phyloP scores from a whole-genome alignment of 2,113 vertebrate species.

The Colinus virginianus region DNA sequence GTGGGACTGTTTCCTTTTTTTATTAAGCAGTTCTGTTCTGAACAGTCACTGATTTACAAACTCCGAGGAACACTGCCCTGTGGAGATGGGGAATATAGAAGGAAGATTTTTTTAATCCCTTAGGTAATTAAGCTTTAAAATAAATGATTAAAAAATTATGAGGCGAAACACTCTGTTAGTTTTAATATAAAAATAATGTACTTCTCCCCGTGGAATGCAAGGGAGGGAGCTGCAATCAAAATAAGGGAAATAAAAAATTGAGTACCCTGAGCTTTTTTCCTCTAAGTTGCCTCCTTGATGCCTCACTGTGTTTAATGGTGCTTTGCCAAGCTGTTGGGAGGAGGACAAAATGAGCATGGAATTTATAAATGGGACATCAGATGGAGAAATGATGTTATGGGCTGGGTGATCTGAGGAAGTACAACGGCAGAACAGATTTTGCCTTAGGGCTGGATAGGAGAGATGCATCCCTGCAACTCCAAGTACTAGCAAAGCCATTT shows the following conservation, averaged over 20 bases:
- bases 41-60: not conserved
- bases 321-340: conserved; percentile 24
- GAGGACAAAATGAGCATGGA: not conserved
- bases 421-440: not conserved
- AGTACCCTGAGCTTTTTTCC: not conserved
- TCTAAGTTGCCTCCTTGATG: not conserved
- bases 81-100: not conserved
- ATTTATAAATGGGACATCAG: not conserved
- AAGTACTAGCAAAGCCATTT: not conserved
- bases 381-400: not conserved
- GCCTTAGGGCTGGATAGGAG: conserved; percentile 19
- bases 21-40: not conserved
- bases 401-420: not conserved
- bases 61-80: not conserved
- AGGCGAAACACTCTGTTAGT: not conserved
- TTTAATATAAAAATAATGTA: conserved; percentile 47
- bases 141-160: conserved; percentile 52
- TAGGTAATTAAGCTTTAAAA: conserved; percentile 63
- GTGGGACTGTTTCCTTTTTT: not conserved
- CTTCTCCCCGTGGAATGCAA: not conserved
- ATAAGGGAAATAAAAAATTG: conserved; percentile 23
- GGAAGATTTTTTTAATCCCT: conserved; percentile 25
- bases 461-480: not conserved
- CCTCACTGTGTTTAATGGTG: conserved; percentile 9
- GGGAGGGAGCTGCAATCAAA: not conserved